Evolutionary conservation across 2,888 invertebrate genomes (phyloP).

Genomic region (Drosophila suboccidentalis): DNA sequence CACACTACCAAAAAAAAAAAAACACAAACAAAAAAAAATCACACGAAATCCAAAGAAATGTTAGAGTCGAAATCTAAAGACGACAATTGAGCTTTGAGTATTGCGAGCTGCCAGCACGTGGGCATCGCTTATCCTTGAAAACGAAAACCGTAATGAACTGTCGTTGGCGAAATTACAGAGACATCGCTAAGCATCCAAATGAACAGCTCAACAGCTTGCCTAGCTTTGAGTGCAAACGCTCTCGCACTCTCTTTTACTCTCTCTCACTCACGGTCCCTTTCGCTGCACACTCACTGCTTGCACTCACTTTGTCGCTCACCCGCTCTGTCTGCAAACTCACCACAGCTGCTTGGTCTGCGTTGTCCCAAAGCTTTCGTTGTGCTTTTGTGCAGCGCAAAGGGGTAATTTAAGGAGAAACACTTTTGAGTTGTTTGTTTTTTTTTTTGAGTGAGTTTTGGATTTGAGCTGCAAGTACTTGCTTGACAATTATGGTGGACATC

Average conservation of each 20-base stretch:
- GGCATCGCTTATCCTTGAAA: constrained; percentile 75
- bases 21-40: neutral
- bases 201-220: constrained; percentile 54
- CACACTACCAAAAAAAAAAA: neutral
- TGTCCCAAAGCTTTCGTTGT: constrained; percentile 18
- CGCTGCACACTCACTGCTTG: constrained; percentile 17
- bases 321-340: constrained; percentile 14
- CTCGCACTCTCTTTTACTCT: constrained; percentile 26
- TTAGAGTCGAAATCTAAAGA: constrained; percentile 25
- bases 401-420: neutral
- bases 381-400: constrained; percentile 17
- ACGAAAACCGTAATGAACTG: constrained; percentile 79
- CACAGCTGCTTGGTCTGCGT: neutral
- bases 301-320: neutral
- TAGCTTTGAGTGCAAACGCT: constrained; percentile 48
- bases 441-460: neutral
- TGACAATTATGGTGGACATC: neutral
- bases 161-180: constrained; percentile 54
- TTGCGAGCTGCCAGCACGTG: constrained; percentile 56
- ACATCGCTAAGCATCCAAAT: constrained; percentile 65
- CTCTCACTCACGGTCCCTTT: neutral
- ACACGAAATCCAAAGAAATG: neutral
- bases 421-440: neutral
- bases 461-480: too few species aligned
- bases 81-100: constrained; percentile 42